Conservation (phyloP, 2,113 vertebrate species). For the Saguinus imperator region DNA sequence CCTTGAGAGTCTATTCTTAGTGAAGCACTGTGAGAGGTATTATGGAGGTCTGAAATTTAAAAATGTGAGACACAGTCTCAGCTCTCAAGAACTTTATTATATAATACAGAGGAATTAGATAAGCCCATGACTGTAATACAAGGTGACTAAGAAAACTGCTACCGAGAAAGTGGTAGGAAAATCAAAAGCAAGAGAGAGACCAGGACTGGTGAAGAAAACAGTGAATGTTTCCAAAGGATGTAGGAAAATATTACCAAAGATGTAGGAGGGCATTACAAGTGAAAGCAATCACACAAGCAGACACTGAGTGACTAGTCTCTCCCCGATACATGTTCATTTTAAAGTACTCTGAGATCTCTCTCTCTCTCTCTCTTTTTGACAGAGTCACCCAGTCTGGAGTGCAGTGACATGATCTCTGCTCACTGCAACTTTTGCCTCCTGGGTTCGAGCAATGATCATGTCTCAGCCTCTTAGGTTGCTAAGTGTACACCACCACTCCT, state of each 20-base stretch:
- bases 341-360: neutral
- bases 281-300: neutral
- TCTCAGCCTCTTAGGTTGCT: too few species aligned
- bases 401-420: too few species aligned
- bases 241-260: conserved; percentile 2
- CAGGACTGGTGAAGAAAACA: neutral
- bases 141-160: neutral
- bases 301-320: neutral
- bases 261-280: neutral
- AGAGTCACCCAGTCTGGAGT: too few species aligned
- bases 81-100: neutral
- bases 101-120: neutral
- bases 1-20: neutral
- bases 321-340: neutral
- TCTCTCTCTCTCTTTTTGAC: too few species aligned
- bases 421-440: too few species aligned
- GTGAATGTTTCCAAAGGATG: neutral
- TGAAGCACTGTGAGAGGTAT: neutral
- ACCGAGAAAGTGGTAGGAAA: neutral
- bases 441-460: too few species aligned
- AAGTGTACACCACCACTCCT: too few species aligned
- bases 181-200: neutral
- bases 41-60: neutral
- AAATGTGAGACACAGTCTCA: neutral
- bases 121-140: neutral